These are phyloP conservation scores for Lacanobia wlatinum DNA, from an alignment of 2,888 invertebrate genomes.

Conservation along the genomic window DNA sequence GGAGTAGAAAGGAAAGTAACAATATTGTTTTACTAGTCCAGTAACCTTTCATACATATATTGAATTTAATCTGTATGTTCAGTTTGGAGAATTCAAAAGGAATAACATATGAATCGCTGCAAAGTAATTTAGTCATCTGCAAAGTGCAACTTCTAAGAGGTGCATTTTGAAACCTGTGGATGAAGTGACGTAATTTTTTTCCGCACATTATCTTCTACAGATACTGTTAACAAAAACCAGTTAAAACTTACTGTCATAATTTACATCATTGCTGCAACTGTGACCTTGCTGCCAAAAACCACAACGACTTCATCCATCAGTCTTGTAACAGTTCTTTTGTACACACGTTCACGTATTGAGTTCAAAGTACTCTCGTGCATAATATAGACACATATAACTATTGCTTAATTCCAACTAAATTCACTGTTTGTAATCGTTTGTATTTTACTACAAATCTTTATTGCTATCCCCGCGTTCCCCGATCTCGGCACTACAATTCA, in stretches of 20 bases:
- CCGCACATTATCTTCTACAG: conserved; percentile 12
- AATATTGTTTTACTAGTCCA: neutral
- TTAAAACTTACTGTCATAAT: conserved; percentile 81
- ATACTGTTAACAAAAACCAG: conserved; percentile 52
- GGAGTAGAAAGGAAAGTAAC: conserved; percentile 3
- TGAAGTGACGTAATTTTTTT: conserved; percentile 57
- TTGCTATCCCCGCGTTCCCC: conserved; percentile 35
- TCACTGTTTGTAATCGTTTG: conserved; percentile 40
- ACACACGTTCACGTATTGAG: conserved; percentile 54
- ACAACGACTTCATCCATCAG: conserved; percentile 64
- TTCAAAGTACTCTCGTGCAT: conserved; percentile 50
- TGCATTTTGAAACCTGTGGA: conserved; percentile 43
- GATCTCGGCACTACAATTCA: conserved; percentile 47
- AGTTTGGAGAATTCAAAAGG: neutral
- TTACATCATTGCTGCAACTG: conserved; percentile 82
- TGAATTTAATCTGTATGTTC: neutral
- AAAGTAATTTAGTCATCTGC: neutral
- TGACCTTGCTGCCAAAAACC: conserved; percentile 81
- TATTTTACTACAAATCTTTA: conserved; percentile 27
- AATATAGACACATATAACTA: conserved; percentile 30
- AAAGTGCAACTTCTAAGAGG: conserved; percentile 11
- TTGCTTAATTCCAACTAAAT: conserved; percentile 31
- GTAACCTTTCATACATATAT: neutral
- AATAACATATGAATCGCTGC: neutral
- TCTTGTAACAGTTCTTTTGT: conserved; percentile 55